Percentiles rank a stretch among this genome's conserved stretches.
These are phyloP conservation scores for Cynocephalus volans DNA, from an alignment of 2,113 vertebrate species.

Conservation along the genomic window DNA sequence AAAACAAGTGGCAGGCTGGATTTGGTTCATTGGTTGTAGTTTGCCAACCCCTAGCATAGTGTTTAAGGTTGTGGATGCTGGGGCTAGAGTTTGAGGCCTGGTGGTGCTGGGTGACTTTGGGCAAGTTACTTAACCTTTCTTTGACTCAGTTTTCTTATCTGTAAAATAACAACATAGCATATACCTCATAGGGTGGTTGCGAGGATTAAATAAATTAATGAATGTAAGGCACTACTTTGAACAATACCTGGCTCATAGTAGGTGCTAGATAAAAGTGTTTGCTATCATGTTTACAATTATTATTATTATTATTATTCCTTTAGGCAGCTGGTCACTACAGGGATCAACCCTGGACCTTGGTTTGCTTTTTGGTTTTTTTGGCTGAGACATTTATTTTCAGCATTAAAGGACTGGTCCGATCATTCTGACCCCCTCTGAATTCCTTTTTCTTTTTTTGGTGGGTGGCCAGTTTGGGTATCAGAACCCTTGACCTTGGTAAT, in stretches of 20 bases:
- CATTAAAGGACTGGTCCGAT: too few species aligned
- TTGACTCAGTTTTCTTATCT: background rate
- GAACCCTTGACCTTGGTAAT: too few species aligned
- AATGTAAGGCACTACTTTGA: background rate
- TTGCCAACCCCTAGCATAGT: background rate
- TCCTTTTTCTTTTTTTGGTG: too few species aligned
- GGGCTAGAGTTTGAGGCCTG: background rate
- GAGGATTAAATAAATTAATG: background rate
- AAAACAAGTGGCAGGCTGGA: background rate
- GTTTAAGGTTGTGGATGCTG: background rate
- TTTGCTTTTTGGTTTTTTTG: too few species aligned
- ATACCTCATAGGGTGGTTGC: background rate
- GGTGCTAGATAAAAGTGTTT: background rate
- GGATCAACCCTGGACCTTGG: too few species aligned
- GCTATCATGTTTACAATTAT: background rate
- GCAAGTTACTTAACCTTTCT: background rate
- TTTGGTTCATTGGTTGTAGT: background rate
- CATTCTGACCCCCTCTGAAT: too few species aligned
- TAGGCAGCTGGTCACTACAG: too few species aligned
- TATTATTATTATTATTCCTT: background rate
- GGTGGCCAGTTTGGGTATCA: too few species aligned
- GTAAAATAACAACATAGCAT: background rate
- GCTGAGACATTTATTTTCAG: too few species aligned
- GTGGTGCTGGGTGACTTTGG: background rate
- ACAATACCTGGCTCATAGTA: background rate